Evolutionary conservation across 2,888 invertebrate genomes (phyloP).

Genomic region (Cyaniris semiargus): DNA sequence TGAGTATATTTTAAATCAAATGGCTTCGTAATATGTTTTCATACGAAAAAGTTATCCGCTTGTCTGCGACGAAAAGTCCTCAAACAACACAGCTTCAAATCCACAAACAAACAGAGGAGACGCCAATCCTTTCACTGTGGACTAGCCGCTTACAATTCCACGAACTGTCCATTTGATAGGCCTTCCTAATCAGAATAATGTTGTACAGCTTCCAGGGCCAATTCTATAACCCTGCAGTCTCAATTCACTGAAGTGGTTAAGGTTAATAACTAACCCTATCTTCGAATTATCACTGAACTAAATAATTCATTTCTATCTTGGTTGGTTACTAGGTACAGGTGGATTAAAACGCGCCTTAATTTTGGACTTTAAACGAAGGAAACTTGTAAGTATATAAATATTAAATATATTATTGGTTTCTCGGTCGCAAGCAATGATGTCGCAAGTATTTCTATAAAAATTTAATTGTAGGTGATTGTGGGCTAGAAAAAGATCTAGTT

Average conservation of each 20-base stretch:
- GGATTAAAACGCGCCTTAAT: no score
- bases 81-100: not conserved
- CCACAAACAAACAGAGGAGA: not conserved
- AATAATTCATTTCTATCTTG: not conserved
- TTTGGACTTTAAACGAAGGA: no score
- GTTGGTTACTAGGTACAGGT: not conserved
- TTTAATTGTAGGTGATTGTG: no score
- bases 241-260: conserved; percentile 6
- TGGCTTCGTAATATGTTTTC: not conserved
- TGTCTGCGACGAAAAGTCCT: not conserved
- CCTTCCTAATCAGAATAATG: not conserved
- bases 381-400: no score
- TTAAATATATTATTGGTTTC: no score
- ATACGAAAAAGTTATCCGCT: not conserved
- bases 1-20: not conserved
- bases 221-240: not conserved
- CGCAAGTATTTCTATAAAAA: no score
- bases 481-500: not conserved
- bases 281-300: not conserved
- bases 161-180: not conserved
- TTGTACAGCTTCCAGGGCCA: not conserved
- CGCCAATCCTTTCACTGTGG: not conserved
- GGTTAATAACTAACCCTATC: not conserved
- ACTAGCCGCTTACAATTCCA: not conserved
- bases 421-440: no score